Base-by-base conservation (phyloP, 2,797 vertebrate genomes). In the Tragelaphus eurycerus region DNA sequence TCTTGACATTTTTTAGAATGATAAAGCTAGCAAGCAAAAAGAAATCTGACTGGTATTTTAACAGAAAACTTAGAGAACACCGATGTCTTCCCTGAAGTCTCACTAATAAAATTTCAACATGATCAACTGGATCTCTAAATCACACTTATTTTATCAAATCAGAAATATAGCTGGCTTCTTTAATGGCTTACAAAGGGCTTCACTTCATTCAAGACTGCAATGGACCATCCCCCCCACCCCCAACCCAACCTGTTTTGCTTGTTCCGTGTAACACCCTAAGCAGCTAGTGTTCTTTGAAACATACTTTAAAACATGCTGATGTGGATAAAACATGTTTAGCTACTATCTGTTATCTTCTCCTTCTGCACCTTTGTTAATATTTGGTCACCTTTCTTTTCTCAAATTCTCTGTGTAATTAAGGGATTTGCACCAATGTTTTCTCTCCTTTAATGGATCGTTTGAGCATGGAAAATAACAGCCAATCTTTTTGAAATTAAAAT, bases 31-130 rank as follows among this genome's bases (percentile, higher is more conserved):
- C 54, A 34, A 54, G 60, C 4, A 50, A 91, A 81, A 85, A 71
- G 31, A 59, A 87, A 17, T 48, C 25, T 90, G 54, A 76, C 48
- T 86, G 34, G 95, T 85, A 94, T 97, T 96, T 78, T 97, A 95
- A 83, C 6, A 98, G 55, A 96, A 96, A 74, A 97, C 19, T 95
- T 79, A 82, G 86, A 86, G 91, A 31, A 27, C 21, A 29, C 17
- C 50, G 52, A 23, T 34, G 1, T 57, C 34, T 67, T 79, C 38
- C 27, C 79, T 59, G 9, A 74, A 55, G 46, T 27, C n/a, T 96
- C 78, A 62, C 27, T 46, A 64, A 90, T 78, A 57, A 93, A 34
- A 52, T 82, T 46, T 17, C 62, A 96, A 2, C 2, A 31, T 29
- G 81, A 60, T 1, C 10, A 93, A 93, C 25, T 0, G 0, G 85